phyloP scores from a whole-genome alignment of 2,113 vertebrate species.

The Oreochromis tanganicae region DNA sequence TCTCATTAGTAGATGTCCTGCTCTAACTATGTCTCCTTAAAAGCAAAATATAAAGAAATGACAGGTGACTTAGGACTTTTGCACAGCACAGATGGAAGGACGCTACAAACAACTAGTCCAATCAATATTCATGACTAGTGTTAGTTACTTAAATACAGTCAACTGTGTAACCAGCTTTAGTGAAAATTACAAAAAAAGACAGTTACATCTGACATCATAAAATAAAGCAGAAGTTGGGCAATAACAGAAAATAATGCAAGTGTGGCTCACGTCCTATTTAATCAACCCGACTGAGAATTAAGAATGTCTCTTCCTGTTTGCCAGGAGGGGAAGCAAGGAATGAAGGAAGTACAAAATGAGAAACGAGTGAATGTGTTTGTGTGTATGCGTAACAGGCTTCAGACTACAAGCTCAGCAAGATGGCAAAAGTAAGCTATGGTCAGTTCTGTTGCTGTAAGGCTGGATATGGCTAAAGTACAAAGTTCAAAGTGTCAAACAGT shows the following conservation, averaged over 20 bases:
- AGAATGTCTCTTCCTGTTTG: background rate
- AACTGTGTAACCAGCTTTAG: background rate
- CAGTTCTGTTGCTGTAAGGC: background rate
- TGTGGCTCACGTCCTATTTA: background rate
- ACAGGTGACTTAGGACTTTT: background rate
- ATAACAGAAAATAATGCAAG: background rate
- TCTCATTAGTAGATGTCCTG: background rate
- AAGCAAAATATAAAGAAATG: background rate
- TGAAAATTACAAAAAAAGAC: background rate
- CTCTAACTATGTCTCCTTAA: background rate
- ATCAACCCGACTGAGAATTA: background rate
- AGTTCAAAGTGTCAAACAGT: background rate
- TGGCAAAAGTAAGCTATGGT: background rate
- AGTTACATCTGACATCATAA: background rate
- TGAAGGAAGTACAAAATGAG: background rate
- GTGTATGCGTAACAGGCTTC: background rate
- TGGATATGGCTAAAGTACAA: background rate
- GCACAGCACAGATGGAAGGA: background rate
- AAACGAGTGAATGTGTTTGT: background rate
- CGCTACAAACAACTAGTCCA: background rate
- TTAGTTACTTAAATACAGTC: background rate
- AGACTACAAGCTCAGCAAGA: background rate
- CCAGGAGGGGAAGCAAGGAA: background rate
- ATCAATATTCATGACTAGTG: background rate
- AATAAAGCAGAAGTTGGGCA: background rate